Percentiles rank a stretch among this genome's conserved stretches.
phyloP scores from a whole-genome alignment of 1,140 invertebrate species.

The Macrotrachela quadricornifera region DNA sequence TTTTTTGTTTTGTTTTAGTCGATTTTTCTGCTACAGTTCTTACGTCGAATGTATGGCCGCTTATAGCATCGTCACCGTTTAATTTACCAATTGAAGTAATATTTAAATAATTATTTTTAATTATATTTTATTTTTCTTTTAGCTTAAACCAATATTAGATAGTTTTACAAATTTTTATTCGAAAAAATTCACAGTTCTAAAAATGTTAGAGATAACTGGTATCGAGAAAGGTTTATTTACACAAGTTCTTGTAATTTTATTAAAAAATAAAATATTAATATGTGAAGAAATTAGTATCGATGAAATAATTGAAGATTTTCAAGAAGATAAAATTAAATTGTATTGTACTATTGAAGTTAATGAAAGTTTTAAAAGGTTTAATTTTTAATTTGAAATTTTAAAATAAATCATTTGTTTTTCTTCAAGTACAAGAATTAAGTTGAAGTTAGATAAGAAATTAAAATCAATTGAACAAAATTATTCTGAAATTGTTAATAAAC shows the following conservation, averaged over 20 bases:
- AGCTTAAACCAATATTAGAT: slow-evolving; percentile 28
- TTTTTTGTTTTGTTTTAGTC: neutral
- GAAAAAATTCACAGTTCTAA: slow-evolving; percentile 63
- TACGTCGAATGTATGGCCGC: slow-evolving; percentile 91
- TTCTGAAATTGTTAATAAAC: slow-evolving; percentile 86
- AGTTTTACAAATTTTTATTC: slow-evolving; percentile 86
- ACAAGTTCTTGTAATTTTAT: slow-evolving; percentile 50
- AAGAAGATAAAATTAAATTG: too few relatives aligned
- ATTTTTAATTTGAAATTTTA: too few relatives aligned
- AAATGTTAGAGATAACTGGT: slow-evolving; percentile 63
- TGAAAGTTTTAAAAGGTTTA: too few relatives aligned
- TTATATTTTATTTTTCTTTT: slow-evolving; percentile 28
- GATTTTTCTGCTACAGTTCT: slow-evolving; percentile 39
- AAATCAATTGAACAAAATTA: slow-evolving; percentile 88
- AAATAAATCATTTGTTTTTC: slow-evolving; percentile 3
- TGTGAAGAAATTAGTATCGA: too few relatives aligned
- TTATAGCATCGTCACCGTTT: slow-evolving; percentile 73
- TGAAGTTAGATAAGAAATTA: slow-evolving; percentile 94
- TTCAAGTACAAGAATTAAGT: slow-evolving; percentile 80
- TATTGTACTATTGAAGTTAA: too few relatives aligned
- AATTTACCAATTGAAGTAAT: slow-evolving; percentile 61
- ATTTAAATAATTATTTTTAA: slow-evolving; percentile 9
- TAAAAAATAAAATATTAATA: slow-evolving; percentile 68
- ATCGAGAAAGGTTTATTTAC: slow-evolving; percentile 47
- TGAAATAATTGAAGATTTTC: too few relatives aligned